Conservation (phyloP, 1,140 invertebrate genomes). For the Tetramorium alpestre region DNA sequence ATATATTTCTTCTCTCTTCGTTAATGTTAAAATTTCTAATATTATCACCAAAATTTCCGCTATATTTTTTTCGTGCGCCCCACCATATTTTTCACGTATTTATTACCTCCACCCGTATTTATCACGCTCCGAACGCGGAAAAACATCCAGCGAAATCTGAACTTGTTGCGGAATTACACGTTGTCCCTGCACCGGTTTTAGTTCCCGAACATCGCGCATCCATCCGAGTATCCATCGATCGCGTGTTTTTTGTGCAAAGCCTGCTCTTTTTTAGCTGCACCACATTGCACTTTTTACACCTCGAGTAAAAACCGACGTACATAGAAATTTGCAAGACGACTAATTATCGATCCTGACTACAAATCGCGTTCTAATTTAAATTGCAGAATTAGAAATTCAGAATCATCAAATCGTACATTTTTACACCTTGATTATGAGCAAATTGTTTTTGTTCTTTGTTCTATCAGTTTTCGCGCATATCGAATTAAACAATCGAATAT, state of each 20-base stretch:
- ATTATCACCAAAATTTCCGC: background rate
- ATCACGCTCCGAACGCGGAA: background rate
- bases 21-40: background rate
- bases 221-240: conserved; percentile 18
- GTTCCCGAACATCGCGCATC: background rate
- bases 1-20: background rate
- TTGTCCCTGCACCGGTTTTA: background rate
- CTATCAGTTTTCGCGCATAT: background rate
- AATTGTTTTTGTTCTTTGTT: background rate
- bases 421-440: background rate
- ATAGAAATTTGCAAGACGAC: background rate
- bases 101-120: background rate
- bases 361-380: background rate
- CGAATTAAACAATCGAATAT: background rate
- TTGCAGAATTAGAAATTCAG: background rate
- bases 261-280: conserved; percentile 8
- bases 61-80: background rate
- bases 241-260: background rate
- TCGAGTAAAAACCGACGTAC: background rate
- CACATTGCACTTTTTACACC: background rate
- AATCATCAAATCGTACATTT: background rate
- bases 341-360: background rate
- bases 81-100: background rate
- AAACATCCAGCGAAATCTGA: background rate
- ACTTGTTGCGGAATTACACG: conserved; percentile 1